Percentiles rank a stretch among this genome's conserved stretches.
These are phyloP conservation scores for Eira barbara DNA, from an alignment of 2,113 vertebrate genomes.

Conservation along the genomic window DNA sequence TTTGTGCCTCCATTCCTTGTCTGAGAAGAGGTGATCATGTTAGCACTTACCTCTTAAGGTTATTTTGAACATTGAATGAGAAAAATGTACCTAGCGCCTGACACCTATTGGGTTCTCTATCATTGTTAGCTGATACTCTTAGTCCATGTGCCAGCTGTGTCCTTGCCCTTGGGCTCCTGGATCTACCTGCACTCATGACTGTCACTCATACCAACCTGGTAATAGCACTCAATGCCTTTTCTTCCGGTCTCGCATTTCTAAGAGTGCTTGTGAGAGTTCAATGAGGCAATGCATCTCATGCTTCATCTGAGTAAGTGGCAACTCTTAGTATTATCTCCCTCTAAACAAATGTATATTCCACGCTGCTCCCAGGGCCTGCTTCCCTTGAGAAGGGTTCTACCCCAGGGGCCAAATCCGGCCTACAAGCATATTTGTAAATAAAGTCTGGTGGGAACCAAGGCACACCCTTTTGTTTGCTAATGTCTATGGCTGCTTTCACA, in stretches of 20 bases:
- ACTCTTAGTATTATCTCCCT: background rate
- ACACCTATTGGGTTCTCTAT: background rate
- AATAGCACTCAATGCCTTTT: background rate
- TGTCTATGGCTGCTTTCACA: background rate
- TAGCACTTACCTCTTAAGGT: background rate
- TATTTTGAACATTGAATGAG: background rate
- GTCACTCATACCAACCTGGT: background rate
- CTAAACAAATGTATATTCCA: background rate
- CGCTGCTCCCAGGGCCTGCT: background rate
- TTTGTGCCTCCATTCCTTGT: background rate
- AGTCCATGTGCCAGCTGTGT: background rate
- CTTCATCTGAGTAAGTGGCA: background rate
- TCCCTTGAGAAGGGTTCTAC: background rate
- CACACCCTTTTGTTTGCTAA: background rate
- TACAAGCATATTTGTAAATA: background rate
- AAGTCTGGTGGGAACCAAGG: background rate
- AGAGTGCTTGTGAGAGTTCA: background rate
- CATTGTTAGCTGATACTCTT: background rate
- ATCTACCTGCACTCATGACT: background rate
- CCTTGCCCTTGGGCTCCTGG: background rate
- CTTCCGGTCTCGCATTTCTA: background rate
- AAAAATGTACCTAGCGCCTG: background rate
- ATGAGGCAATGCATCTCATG: background rate
- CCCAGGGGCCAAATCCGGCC: background rate
- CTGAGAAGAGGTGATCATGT: background rate